Evolutionary conservation across 2,797 vertebrate species (phyloP).

Genomic region (Sebastes kiyomatsui): DNA sequence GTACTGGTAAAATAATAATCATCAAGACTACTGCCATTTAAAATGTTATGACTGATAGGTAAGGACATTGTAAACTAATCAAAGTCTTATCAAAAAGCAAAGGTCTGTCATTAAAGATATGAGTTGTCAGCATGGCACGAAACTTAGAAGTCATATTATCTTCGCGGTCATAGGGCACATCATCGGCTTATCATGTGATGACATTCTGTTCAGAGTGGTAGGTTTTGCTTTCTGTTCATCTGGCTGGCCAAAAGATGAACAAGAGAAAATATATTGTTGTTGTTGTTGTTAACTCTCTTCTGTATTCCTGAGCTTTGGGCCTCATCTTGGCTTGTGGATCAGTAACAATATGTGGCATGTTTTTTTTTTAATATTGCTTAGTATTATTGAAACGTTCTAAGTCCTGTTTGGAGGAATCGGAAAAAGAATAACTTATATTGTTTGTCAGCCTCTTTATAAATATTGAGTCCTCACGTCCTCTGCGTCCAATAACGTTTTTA

Average conservation of each 20-base stretch:
- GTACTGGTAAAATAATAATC: conserved; percentile 1
- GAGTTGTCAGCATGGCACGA: neutral
- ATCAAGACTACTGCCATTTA: conserved; percentile 12
- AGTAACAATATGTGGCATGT: neutral
- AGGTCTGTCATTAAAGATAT: neutral
- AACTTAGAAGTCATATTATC: conserved; percentile 2
- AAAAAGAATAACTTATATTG: neutral
- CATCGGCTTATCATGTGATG: neutral
- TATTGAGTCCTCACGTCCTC: neutral
- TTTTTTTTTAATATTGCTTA: neutral
- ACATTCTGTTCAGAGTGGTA: neutral
- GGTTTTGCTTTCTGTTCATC: conserved; percentile 56
- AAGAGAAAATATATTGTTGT: too few relatives aligned
- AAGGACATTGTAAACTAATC: neutral
- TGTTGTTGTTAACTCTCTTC: too few relatives aligned
- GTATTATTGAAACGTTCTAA: neutral
- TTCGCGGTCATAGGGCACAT: neutral
- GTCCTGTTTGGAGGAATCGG: neutral
- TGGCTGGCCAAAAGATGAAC: neutral
- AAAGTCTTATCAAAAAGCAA: conserved; percentile 32
- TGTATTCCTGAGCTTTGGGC: neutral
- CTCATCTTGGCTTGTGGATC: neutral
- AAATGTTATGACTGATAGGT: conserved; percentile 8
- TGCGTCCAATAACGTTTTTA: neutral
- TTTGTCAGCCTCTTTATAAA: neutral